These are phyloP conservation scores for Macroteleia sp. DNA, from an alignment of 2,888 invertebrate genomes.

Conservation along the genomic window DNA sequence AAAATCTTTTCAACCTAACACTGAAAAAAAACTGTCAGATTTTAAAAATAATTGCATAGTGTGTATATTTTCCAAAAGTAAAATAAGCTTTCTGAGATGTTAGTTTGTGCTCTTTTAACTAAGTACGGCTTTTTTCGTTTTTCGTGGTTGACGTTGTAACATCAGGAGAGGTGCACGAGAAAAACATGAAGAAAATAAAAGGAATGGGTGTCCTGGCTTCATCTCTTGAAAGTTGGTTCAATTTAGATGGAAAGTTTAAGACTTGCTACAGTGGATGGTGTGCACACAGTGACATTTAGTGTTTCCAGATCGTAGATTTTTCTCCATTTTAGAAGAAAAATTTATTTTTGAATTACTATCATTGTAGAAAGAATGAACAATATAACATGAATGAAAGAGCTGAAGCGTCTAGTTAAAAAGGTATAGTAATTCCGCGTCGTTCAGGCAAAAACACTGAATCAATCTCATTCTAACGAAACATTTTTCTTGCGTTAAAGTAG, in stretches of 20 bases:
- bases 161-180: constrained; percentile 56
- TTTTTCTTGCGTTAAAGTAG: constrained; percentile 9
- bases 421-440: constrained; percentile 10
- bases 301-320: constrained; percentile 49
- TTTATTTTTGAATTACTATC: constrained; percentile 43
- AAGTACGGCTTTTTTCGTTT: constrained; percentile 26
- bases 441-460: constrained; percentile 7
- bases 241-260: constrained; percentile 65
- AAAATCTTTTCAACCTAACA: no score
- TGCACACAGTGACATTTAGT: constrained; percentile 48
- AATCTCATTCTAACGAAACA: constrained; percentile 15
- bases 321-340: constrained; percentile 39
- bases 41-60: no score
- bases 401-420: constrained; percentile 9
- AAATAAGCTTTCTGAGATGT: no score
- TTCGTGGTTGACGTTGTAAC: constrained; percentile 56
- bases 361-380: no score
- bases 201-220: constrained; percentile 56
- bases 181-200: constrained; percentile 59
- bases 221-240: constrained; percentile 62
- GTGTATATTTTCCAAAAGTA: constrained; percentile 15
- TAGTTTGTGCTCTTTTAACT: no score
- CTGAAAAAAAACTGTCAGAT: no score
- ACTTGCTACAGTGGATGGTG: constrained; percentile 46
- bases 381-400: no score